Percentiles rank a stretch among this genome's conserved stretches.
phyloP scores from a whole-genome alignment of 2,888 invertebrate genomes.

The Monochamus alternatus region DNA sequence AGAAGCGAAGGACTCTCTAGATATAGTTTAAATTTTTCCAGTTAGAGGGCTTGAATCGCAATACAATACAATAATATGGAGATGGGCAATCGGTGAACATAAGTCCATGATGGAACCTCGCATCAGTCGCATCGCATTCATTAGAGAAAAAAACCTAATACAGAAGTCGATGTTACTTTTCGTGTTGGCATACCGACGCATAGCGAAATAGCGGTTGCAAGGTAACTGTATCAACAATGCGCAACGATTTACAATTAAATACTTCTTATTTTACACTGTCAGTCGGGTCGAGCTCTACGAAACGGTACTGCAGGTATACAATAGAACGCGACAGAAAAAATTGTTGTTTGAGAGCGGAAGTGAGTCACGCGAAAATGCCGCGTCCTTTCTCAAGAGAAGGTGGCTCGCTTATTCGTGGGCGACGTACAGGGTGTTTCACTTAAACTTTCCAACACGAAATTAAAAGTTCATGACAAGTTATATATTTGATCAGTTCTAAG shows the following conservation, averaged over 20 bases:
- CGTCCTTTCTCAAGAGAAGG: not conserved
- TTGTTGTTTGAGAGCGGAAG: not conserved
- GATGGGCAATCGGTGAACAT: too few species aligned
- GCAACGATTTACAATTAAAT: slow-evolving; percentile 56
- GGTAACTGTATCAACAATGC: slow-evolving; percentile 54
- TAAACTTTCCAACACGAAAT: too few species aligned
- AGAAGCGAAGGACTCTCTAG: too few species aligned
- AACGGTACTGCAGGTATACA: slow-evolving; percentile 15
- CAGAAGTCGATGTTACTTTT: slow-evolving; percentile 31
- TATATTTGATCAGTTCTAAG: too few species aligned
- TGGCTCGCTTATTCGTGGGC: not conserved
- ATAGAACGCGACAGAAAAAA: not conserved
- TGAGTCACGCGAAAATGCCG: not conserved
- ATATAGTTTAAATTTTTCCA: too few species aligned
- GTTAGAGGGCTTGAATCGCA: too few species aligned
- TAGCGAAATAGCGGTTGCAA: slow-evolving; percentile 57
- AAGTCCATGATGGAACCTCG: not conserved
- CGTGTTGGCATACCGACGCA: slow-evolving; percentile 55
- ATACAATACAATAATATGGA: too few species aligned
- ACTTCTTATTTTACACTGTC: slow-evolving; percentile 33
- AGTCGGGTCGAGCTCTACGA: not conserved
- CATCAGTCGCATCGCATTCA: not conserved
- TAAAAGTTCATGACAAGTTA: too few species aligned
- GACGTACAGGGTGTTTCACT: too few species aligned
- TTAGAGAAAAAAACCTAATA: not conserved